Evolutionary conservation across 2,113 vertebrate species (phyloP).

Genomic region (Panthera uncia): DNA sequence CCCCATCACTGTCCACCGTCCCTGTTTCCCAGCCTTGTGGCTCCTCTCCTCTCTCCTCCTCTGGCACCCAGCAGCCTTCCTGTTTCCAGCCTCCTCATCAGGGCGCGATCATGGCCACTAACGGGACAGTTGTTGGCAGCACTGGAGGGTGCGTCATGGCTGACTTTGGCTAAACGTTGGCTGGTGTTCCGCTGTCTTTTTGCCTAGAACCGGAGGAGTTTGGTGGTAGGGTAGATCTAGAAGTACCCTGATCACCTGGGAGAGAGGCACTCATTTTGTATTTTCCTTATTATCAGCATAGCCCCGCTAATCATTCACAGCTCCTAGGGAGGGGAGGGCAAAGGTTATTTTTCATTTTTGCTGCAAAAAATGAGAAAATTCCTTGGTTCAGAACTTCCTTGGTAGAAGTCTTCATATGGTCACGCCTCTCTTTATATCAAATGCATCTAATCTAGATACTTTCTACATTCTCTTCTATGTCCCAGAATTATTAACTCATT

Average conservation of each 20-base stretch:
- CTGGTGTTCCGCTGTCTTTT: not conserved
- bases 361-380: slow-evolving; percentile 39
- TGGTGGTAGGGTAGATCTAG: not conserved
- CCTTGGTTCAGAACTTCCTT: slow-evolving; percentile 40
- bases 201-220: not conserved
- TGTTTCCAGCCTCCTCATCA: not conserved
- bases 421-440: not conserved
- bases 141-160: not conserved
- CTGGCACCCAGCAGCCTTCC: not conserved
- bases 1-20: not conserved
- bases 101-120: not conserved
- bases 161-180: not conserved
- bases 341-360: slow-evolving; percentile 53
- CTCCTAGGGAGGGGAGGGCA: slow-evolving; percentile 7
- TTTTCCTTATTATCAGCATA: slow-evolving; percentile 14
- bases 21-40: not conserved
- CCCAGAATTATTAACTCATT: slow-evolving; percentile 56
- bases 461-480: not conserved
- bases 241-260: not conserved
- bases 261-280: not conserved
- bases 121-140: not conserved
- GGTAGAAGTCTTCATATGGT: not conserved
- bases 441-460: not conserved
- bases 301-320: slow-evolving; percentile 57
- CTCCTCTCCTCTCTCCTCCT: not conserved